Conservation (phyloP, 2,888 invertebrate genomes). For the Xylota sylvarum region DNA sequence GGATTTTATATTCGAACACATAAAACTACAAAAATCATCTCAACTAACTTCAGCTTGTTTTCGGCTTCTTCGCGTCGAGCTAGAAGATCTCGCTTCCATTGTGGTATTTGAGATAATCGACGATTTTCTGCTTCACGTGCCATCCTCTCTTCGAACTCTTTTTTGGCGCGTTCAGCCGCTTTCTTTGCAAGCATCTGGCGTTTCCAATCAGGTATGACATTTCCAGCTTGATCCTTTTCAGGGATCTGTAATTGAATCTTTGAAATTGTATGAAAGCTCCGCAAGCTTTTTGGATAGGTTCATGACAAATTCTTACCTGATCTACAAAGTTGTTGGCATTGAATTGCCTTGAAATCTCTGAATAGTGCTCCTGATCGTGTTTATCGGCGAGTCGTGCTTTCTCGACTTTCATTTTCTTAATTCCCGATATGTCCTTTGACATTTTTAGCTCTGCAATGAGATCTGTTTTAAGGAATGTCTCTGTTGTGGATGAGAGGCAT, state of each 20-base stretch:
- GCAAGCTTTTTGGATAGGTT: conserved; percentile 13
- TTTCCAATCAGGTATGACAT: conserved; percentile 97
- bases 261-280: conserved; percentile 79
- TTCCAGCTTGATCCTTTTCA: conserved; percentile 94
- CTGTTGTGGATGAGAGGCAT: conserved; percentile 88
- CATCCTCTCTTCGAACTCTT: conserved; percentile 94
- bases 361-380: conserved; percentile 92
- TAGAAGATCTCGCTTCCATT: conserved; percentile 96
- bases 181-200: conserved; percentile 97
- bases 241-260: conserved; percentile 89
- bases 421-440: conserved; percentile 97
- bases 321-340: conserved; percentile 95
- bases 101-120: conserved; percentile 94
- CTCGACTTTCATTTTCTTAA: conserved; percentile 96
- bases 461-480: conserved; percentile 92
- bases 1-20: not conserved
- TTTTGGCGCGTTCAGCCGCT: conserved; percentile 96
- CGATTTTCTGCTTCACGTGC: conserved; percentile 93
- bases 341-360: conserved; percentile 93
- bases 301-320: conserved; percentile 88
- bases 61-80: conserved; percentile 92
- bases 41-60: conserved; percentile 89
- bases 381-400: conserved; percentile 93
- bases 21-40: not conserved
- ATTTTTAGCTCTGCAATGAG: conserved; percentile 96